These are phyloP conservation scores for Leucopsar rothschildi DNA, from an alignment of 2,113 vertebrate species.

Conservation along the genomic window DNA sequence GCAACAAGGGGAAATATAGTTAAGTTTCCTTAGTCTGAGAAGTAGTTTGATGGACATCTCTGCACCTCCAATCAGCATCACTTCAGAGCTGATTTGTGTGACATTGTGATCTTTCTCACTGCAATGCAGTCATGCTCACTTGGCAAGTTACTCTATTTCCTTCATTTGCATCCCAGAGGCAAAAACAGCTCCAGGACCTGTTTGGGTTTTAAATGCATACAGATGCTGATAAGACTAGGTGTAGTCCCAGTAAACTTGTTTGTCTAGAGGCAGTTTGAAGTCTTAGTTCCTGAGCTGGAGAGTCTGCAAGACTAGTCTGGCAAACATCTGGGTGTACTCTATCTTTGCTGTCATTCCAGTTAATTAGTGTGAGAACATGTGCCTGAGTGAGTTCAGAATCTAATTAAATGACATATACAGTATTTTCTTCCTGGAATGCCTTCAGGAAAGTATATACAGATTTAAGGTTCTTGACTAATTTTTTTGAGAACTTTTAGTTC, in stretches of 20 bases:
- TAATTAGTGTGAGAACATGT: background rate
- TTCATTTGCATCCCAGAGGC: background rate
- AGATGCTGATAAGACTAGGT: background rate
- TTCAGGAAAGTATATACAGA: background rate
- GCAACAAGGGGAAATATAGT: background rate
- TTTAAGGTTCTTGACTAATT: background rate
- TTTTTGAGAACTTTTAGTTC: background rate
- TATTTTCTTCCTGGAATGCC: background rate
- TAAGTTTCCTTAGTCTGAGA: background rate
- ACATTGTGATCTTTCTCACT: background rate
- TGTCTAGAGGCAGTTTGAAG: background rate
- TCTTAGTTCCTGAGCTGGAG: background rate
- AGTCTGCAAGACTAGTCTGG: background rate
- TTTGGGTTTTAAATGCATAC: background rate
- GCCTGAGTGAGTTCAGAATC: background rate
- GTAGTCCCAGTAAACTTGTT: background rate
- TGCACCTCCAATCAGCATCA: background rate
- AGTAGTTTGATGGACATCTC: background rate
- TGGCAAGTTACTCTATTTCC: background rate
- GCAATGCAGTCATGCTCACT: background rate
- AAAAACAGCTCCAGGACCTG: background rate
- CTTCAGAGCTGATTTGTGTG: background rate
- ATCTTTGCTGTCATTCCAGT: background rate
- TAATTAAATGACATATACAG: background rate
- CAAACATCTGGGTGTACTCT: background rate